Evolutionary conservation across 30 jellyfish, hydroid and myxozoan genomes (phyloP).

Genomic region (Cassiopea andromeda): DNA sequence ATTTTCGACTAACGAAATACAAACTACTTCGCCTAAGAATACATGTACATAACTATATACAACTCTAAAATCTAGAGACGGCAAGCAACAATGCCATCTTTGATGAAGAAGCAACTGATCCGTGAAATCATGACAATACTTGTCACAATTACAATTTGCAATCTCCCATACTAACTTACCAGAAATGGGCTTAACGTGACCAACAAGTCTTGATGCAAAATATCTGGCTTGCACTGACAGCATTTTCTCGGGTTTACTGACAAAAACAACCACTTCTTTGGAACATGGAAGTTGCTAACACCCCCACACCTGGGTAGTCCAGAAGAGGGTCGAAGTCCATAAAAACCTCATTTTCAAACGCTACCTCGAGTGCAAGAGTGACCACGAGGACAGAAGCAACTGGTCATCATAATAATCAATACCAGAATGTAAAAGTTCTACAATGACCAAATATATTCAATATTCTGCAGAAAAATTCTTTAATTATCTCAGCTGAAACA

Average conservation of each 20-base stretch:
- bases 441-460: no score
- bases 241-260: neutral
- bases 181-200: slow-evolving; percentile 29
- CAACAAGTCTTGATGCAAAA: slow-evolving; percentile 39
- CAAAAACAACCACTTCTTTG: neutral
- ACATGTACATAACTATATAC: no score
- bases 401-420: neutral
- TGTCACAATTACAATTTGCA: no score
- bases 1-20: no score
- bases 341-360: slow-evolving; percentile 19
- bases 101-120: no score
- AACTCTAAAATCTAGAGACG: no score
- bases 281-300: neutral
- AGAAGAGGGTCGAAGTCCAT: slow-evolving; percentile 50
- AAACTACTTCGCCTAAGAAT: no score
- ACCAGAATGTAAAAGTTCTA: neutral
- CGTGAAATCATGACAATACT: no score
- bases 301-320: neutral
- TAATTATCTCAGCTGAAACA: no score
- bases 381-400: neutral
- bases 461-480: no score
- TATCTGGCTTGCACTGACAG: slow-evolving; percentile 40
- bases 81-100: no score
- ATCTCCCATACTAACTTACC: slow-evolving; percentile 5
- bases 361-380: slow-evolving; percentile 1